Evolutionary conservation across 2,888 invertebrate species (phyloP), one percentile per base, ranked within the genome.

Genomic region (Sclerodermus sp.): DNA sequence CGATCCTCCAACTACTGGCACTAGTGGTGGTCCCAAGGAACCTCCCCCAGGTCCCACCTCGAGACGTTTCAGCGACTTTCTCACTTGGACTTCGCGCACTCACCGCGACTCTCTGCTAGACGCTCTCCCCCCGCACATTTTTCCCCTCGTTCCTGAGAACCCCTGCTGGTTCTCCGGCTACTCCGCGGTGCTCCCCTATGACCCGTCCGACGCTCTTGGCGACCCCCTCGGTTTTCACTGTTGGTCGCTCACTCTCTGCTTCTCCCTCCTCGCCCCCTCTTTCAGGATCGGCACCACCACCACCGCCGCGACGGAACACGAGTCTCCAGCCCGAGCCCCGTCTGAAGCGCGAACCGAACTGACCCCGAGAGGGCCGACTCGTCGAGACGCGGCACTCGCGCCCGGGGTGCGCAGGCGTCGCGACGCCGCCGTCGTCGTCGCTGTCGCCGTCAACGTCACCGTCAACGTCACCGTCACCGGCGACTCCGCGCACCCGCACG

Each of bases 311-410:
- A 16, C 30, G 42, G 31, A 31, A 23, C 6, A 17, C 18, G 38
- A 23, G 4, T 23, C 23, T 23, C 23, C 23, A 8, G 8, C 4
- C 23, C 23, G 8, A 8, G 60, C 62, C 70, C 66, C 67, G 67
- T 62, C 66, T 69, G 66, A 67, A 66, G 71, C 71, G 67, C 70
- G 68, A 67, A 75, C 73, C 64, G 68, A 67, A 73, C 68, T 72
- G 70, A 62, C 62, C 67, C 58, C 64, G n/a, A 47, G 54, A 64
- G 51, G 51, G 55, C 52, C 57, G 64, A 57, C 47, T 54, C 56
- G 51, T 49, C 51, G 45, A 45, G 34, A 40, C 45, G 42, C 45
- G 51, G 37, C 42, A 41, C 38, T 16, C 40, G 41, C 38, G 29
- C 40, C 34, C 40, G 16, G 45, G 12, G 48, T 23, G 37, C 31